Base-by-base conservation (phyloP, 2,113 vertebrate genomes). In the Dipodomys merriami region DNA sequence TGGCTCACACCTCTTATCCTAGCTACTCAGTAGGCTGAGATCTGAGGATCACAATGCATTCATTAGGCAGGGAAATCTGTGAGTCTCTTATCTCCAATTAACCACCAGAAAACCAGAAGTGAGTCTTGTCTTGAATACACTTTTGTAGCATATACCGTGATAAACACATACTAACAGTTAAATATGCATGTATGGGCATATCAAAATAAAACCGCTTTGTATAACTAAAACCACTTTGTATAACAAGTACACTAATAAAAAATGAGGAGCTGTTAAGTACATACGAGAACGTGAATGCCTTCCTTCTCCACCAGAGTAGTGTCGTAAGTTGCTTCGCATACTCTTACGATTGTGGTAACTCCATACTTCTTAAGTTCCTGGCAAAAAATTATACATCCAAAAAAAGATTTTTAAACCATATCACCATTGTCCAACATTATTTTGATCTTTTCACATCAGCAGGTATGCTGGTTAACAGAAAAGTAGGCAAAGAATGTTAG, bases 361-460 rank as follows among this genome's bases (percentile, higher is more conserved):
- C 99, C 99, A 0, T 99, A 99, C 92, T 99, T 99, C 97, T 99
- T 99, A 97, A 99, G 98, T 98, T 99, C 99, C 99, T 99, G 83
- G 2, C 65, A 69, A 95, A 96, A 91, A 96, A 83, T 90, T 0
- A 68, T 2, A 81, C 1, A 86, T 53, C 22, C 49, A 64, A 83
- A 84, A 64, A 33, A 8, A 62, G 12, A 57, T 25, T 46, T 44
- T 16, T 88, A 82, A 39, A 83, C 7, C 7, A 20, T 0, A 53
- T 18, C 5, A 72, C 49, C 57, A 30, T 2, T 80, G 20, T 7
- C 76, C 72, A 79, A 46, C 18, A 71, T 46, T 76, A 90, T 78
- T 94, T 33, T 78, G 35, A 83, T 84, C 11, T 49, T 35, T 22
- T 88, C 22, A 81, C 18, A 77, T 30, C 4, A 77, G 13, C 2